Evolutionary conservation across 2,113 vertebrate genomes (phyloP).

Genomic region (Labeo catla): DNA sequence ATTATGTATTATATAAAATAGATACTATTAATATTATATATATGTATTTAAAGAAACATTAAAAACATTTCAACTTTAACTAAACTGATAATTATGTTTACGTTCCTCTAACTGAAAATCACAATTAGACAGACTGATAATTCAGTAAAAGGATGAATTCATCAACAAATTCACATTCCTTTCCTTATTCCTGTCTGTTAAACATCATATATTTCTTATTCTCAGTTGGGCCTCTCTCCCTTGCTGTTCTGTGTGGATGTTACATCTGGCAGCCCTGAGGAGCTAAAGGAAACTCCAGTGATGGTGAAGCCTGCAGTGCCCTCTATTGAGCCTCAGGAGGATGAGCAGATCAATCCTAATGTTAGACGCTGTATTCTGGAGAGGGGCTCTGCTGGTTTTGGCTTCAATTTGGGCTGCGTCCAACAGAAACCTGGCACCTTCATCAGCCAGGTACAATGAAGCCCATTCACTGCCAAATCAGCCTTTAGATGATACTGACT

Average conservation of each 20-base stretch:
- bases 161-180: not conserved
- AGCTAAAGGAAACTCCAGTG: slow-evolving; percentile 37
- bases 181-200: not conserved
- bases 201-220: not conserved
- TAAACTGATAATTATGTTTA: not conserved
- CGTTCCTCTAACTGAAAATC: not conserved
- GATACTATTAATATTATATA: no score
- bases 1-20: no score
- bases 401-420: slow-evolving; percentile 73
- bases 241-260: slow-evolving; percentile 81
- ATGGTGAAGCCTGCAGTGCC: not conserved
- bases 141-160: not conserved
- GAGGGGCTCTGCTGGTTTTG: slow-evolving; percentile 69
- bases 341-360: slow-evolving; percentile 27
- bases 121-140: not conserved
- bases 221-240: slow-evolving; percentile 87
- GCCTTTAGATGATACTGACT: slow-evolving; percentile 16
- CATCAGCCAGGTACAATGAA: slow-evolving; percentile 74
- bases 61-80: not conserved
- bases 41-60: no score
- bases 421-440: slow-evolving; percentile 65
- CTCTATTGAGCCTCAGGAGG: not conserved
- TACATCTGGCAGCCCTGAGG: slow-evolving; percentile 38
- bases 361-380: slow-evolving; percentile 67
- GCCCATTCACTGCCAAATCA: slow-evolving; percentile 28